Evolutionary conservation across 2,797 vertebrate species (phyloP), one percentile per base, ranked within the genome.

Genomic region (Leucoraja ocellata): DNA sequence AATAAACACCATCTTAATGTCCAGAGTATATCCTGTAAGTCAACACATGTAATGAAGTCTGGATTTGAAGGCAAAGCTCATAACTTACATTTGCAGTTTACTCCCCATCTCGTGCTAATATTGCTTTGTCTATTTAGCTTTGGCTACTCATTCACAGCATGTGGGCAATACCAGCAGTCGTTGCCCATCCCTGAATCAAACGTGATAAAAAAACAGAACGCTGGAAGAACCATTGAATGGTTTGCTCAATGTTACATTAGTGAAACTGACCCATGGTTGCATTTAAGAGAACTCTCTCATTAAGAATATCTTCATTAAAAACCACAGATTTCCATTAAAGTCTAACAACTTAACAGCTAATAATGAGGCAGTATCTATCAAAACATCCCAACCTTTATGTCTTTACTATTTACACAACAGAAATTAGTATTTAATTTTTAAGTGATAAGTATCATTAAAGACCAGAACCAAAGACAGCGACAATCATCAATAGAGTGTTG

Each of bases 1-100:
- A 23, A 46, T 74, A 16, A 54, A 76, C 21, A 54, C 0, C 13
- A 25, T 11, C 25, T 36, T 11, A 91, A 39, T 74, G 68, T 7
- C 46, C 25, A 58, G 9, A 92, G 54, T 58, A 46, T 28, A 91
- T 73, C 36, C 88, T 91, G 88, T 76, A 74, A 76, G 14, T 73
- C 18, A 91, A 71, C 8, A 71, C 90, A 74, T 39, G 28, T 94
- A 94, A 94, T 0, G n/a, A 93, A 84, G 1, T 23, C n/a, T 68
- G 1, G 32, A 63, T 7, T 16, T 68, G 16, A 68, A 88, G 8
- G 28, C 58, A 25, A 58, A 83, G 58, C 4, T 2, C 63, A 11
- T n/a, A 61, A 6, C 1, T 58, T 63, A 63, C 61, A 32, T 63
- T 63, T 65, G 61, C n/a, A 3, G 18, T 21, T 21, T 74, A 74